A percentile compares a stretch with the other conserved stretches of the same genome.
Evolutionary conservation across 2,888 invertebrate species (phyloP).

Genomic region (Ferdinandea cuprea): DNA sequence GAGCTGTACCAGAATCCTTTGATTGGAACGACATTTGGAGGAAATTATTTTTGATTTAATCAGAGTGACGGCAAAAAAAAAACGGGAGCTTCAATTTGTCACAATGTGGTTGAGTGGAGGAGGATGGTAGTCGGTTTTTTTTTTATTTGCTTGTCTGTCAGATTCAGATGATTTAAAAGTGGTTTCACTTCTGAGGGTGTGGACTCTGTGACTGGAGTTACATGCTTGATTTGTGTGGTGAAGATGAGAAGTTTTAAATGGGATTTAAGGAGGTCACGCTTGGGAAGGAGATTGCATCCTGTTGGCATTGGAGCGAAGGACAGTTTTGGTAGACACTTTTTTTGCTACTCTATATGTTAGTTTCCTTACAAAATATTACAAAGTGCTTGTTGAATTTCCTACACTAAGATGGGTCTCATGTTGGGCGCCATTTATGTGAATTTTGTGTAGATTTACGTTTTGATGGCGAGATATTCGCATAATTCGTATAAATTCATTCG

Average conservation of each 20-base stretch:
- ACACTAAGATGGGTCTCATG: no score
- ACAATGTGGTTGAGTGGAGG: constrained; percentile 9
- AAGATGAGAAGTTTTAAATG: not conserved
- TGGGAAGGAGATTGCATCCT: not conserved
- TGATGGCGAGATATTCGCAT: no score
- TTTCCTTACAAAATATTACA: no score
- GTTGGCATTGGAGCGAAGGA: no score
- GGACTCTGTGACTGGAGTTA: not conserved
- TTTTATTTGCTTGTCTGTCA: constrained; percentile 33
- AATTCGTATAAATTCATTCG: no score
- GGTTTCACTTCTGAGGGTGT: not conserved
- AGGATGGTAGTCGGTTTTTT: constrained; percentile 11
- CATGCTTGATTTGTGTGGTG: not conserved
- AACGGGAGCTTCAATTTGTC: constrained; percentile 31
- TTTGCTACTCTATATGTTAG: no score
- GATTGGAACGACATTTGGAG: constrained; percentile 18
- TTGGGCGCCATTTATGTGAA: no score
- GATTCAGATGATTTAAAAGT: constrained; percentile 45
- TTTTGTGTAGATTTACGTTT: no score
- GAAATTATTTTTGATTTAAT: constrained; percentile 43
- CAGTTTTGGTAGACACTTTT: no score
- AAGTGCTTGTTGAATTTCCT: no score
- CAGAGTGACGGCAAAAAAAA: no score
- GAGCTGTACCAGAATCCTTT: constrained; percentile 30
- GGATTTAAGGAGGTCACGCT: not conserved